phyloP scores from a whole-genome alignment of 2,797 vertebrate genomes.

The Pseudotriccus pelzelni region DNA sequence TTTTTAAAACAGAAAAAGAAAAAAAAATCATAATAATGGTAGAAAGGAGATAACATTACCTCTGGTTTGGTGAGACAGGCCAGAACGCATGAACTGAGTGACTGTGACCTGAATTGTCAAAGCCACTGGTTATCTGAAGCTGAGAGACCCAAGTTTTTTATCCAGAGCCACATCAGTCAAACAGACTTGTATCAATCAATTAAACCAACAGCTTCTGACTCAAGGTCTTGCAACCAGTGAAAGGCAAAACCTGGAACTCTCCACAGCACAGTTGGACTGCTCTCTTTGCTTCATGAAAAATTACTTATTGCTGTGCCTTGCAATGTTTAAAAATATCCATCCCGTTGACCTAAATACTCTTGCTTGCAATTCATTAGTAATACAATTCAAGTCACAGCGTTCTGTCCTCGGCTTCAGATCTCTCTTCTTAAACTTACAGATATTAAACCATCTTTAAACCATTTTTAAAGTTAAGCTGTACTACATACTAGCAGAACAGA shows the following conservation, averaged over 20 bases:
- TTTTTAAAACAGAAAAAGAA: constrained; percentile 59
- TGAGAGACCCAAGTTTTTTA: background rate
- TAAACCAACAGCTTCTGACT: background rate
- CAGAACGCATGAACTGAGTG: background rate
- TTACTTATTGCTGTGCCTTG: background rate
- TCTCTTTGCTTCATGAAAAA: background rate
- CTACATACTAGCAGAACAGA: background rate
- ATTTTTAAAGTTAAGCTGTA: background rate
- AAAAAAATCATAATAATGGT: constrained; percentile 40
- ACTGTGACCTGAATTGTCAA: background rate
- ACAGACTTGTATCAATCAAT: background rate
- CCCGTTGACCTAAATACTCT: background rate
- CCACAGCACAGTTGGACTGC: background rate
- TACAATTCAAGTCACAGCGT: background rate
- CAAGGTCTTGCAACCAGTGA: background rate
- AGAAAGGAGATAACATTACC: background rate
- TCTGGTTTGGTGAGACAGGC: background rate
- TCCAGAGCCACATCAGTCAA: background rate
- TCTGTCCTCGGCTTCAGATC: background rate
- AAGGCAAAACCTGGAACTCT: background rate
- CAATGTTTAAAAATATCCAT: background rate
- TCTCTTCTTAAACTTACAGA: background rate
- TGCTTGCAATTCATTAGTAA: background rate
- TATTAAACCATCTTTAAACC: background rate
- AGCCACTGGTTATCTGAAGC: background rate